Conservation (phyloP, 2,113 vertebrate genomes). For the Albula goreensis region DNA sequence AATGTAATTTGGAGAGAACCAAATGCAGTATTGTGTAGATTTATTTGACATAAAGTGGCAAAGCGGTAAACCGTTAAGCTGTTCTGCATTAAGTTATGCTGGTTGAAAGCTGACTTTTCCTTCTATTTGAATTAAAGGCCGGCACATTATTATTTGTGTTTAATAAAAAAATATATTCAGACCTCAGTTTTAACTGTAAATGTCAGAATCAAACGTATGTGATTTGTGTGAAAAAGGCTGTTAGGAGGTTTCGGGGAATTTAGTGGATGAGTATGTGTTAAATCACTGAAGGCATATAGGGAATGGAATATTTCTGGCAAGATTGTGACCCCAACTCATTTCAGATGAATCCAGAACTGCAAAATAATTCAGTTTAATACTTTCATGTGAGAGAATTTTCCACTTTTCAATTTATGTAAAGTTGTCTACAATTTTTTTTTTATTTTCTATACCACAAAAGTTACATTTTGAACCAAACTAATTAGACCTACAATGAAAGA, state of each 20-base stretch:
- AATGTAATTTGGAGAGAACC: conserved; percentile 6
- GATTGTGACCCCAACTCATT: not conserved
- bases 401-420: not conserved
- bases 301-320: not conserved
- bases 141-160: not conserved
- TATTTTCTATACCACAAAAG: not conserved
- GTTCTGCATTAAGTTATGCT: not conserved
- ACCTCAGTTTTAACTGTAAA: conserved; percentile 10
- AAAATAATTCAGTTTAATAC: not conserved
- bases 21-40: conserved; percentile 16
- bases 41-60: conserved; percentile 24
- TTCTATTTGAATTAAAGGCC: not conserved
- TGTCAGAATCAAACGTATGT: conserved; percentile 1
- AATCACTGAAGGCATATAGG: conserved; percentile 14
- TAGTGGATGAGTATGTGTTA: conserved; percentile 13
- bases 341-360: not conserved
- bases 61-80: conserved; percentile 19
- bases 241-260: not conserved
- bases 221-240: conserved; percentile 14
- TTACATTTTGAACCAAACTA: not conserved
- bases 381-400: not conserved
- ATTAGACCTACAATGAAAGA: not conserved
- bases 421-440: not conserved
- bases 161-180: conserved; percentile 5
- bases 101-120: not conserved